Evolutionary conservation across 2,797 vertebrate species (phyloP).

Genomic region (Todus mexicanus): DNA sequence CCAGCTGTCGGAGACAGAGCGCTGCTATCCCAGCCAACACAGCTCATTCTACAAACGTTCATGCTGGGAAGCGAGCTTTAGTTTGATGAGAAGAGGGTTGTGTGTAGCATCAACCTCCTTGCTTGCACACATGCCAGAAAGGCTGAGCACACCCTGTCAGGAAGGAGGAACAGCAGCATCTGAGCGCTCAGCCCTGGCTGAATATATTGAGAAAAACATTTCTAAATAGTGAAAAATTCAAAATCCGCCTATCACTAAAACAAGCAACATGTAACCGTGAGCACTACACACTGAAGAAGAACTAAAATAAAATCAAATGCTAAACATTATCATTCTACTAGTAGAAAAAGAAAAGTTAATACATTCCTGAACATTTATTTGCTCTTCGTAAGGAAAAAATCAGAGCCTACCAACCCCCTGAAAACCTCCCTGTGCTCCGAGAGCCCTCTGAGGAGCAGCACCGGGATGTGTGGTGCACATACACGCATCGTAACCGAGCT

Average conservation of each 20-base stretch:
- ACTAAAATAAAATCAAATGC: not conserved
- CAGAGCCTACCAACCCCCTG: not conserved
- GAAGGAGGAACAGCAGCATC: not conserved
- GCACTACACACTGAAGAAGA: not conserved
- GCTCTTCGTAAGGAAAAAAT: not conserved
- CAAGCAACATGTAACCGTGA: not conserved
- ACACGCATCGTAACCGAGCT: not conserved
- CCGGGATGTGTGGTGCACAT: not conserved
- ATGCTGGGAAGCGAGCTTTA: not conserved
- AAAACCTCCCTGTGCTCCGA: not conserved
- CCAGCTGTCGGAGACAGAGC: not conserved
- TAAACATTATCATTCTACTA: not conserved
- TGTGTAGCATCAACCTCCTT: not conserved
- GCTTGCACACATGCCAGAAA: not conserved
- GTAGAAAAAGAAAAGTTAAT: not conserved
- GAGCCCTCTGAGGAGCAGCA: not conserved
- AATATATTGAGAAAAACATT: not conserved
- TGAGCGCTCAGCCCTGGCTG: not conserved
- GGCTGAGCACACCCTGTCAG: not conserved
- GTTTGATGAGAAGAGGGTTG: not conserved
- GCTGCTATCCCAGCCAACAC: not conserved
- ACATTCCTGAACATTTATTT: not conserved
- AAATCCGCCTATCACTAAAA: not conserved
- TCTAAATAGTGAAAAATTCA: not conserved
- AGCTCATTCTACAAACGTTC: not conserved